Base-by-base conservation (phyloP, 1,140 invertebrate species). In the Platorchestia sp. region DNA sequence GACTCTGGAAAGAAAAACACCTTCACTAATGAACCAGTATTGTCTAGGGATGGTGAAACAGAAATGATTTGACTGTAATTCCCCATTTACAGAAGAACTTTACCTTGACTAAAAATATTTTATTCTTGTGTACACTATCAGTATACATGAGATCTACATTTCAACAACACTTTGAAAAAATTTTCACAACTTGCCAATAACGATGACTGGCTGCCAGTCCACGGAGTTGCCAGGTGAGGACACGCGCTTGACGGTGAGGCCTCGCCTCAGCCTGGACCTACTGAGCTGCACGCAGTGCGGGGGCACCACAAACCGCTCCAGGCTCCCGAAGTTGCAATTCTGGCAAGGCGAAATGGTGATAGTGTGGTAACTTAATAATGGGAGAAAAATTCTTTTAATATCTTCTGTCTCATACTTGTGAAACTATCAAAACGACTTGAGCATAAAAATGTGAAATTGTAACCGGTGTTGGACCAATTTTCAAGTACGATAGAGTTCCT, bases 211-310 rank as follows among this genome's bases (percentile, higher is more conserved):
- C 36, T 47, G 41, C 91, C 91, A 93, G 45, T 45, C 44, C 10
- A 44, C 36, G 0, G 45, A 47, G 43, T 93, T 44, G 0, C 19
- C 40, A 36, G 91, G 91, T 0, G 5, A 42, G 40, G 45, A 45
- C 41, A 93, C 45, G 41, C 91, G 43, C 91, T 47, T 93, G 43
- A 93, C 91, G 47, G 91, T 93, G 40, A 93, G 43, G 45, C 91
- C 91, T n/a, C 91, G 91, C 40, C 91, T n/a, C 16, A 93, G 91
- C 91, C 91, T 44, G 40, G 91, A 44, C 44, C 91, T 93, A 44
- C 43, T 93, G 14, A 93, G 45, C 91, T 93, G 91, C 36, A 93
- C 91, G 40, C 91, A 93, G 91, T 93, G 91, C 3, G 91, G 91
- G 40, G 91, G 91, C 40, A 93, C 91, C 19, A 93, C 45, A 36